These are phyloP conservation scores for Euphonia xanthogaster DNA, from an alignment of 2,797 vertebrate genomes.

Conservation along the genomic window DNA sequence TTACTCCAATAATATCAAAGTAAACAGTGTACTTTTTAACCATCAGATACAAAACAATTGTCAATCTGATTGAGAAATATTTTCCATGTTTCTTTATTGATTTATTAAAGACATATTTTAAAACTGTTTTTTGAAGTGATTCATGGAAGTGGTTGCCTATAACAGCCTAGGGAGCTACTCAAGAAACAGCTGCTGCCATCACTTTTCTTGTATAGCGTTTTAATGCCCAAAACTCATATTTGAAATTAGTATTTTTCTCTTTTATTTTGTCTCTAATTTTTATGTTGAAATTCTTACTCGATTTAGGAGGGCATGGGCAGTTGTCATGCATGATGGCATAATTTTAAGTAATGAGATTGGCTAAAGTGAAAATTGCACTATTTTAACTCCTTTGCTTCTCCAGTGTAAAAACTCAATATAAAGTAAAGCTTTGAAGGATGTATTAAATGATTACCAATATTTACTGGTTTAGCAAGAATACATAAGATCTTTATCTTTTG, in stretches of 20 bases:
- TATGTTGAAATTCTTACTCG: not conserved
- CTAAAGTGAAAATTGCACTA: not conserved
- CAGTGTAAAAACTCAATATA: not conserved
- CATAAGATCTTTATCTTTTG: not conserved
- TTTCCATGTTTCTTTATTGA: not conserved
- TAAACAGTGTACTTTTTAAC: not conserved
- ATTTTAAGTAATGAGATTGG: not conserved
- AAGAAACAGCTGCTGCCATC: not conserved
- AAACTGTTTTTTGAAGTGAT: not conserved
- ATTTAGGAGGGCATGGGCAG: not conserved
- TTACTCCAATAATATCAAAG: not conserved
- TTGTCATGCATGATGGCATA: not conserved
- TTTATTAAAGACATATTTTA: not conserved
- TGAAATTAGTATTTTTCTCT: not conserved
- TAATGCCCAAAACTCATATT: not conserved
- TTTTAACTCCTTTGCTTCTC: not conserved
- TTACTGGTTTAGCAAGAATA: conserved; percentile 50
- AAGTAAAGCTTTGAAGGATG: not conserved
- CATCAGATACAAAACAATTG: not conserved
- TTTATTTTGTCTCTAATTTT: not conserved
- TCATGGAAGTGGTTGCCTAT: not conserved
- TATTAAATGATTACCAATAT: conserved; percentile 31
- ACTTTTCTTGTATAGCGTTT: not conserved
- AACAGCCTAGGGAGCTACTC: not conserved
- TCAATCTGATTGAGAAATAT: not conserved